Evolutionary conservation across 2,888 invertebrate species (phyloP), one percentile per base, ranked within the genome.

Genomic region (Acleris emargana): DNA sequence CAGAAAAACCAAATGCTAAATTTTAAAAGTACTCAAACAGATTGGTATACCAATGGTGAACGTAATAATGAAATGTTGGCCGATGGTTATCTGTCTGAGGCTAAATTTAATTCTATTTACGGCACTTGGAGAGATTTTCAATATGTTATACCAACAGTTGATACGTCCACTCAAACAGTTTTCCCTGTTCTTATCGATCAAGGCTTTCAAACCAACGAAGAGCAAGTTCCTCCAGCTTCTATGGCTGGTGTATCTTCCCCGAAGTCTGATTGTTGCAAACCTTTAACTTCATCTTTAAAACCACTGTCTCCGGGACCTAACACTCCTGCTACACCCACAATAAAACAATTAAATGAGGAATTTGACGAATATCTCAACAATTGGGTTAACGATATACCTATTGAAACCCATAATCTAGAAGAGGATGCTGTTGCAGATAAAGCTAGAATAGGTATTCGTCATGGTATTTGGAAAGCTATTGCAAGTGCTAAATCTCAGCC

Each of bases 301-400:
- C 28, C 11, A 25, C 50, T 51, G 17, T 49, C 54, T 11, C 22
- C 16, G 4, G 11, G 32, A 18, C 50, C 55, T 5, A 13, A 28
- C 5, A 25, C 43, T 28, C 50, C 49, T 6, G 32, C 67, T 16
- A 55, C 60, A 18, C 63, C 70, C n/a, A 67, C 76, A 22, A 47
- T 74, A 1, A 72, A 76, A 50, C 69, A 75, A 64, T 28, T 84
- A 1, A 79, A 85, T 38, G 73, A 76, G 5, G 75, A 80, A 13
- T 85, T 78, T 61, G 78, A 80, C 45, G 68, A 75, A 22, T 87
- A 75, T 68, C 45, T 87, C 3, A 76, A 76, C 64, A 66, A 79
- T 13, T 88, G 88, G 88, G 76, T 84, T 0, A 58, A 81, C 58
- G 64, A 76, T 68, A 73, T 88, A 68, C 86, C 87, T 3, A 80